These are phyloP conservation scores for Caretta caretta DNA, from an alignment of 2,113 vertebrate species.

Conservation along the genomic window DNA sequence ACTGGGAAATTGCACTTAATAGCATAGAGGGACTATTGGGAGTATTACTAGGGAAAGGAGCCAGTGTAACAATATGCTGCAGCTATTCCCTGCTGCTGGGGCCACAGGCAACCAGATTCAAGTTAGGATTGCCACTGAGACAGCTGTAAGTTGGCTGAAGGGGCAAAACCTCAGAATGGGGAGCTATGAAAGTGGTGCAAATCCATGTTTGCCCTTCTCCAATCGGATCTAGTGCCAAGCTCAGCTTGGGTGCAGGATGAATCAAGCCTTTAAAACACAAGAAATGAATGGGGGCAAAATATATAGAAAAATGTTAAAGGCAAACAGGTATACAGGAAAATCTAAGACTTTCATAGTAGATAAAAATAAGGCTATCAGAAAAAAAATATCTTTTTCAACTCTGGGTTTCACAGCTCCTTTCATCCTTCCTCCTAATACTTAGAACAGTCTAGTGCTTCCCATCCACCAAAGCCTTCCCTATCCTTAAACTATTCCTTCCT, in stretches of 20 bases:
- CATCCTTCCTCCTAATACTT: not conserved
- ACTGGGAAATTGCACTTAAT: not conserved
- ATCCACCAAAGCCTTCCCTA: not conserved
- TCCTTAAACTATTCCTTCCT: not conserved
- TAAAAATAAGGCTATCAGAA: not conserved
- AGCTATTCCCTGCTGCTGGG: not conserved
- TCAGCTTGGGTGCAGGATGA: not conserved
- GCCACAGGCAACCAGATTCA: not conserved
- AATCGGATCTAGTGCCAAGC: not conserved
- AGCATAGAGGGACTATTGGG: not conserved
- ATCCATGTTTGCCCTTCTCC: not conserved
- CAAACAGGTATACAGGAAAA: not conserved
- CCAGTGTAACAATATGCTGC: fast-evolving
- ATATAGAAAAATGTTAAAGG: not conserved
- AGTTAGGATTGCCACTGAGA: fast-evolving
- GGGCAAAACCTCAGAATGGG: not conserved
- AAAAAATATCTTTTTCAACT: not conserved
- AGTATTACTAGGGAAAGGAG: not conserved
- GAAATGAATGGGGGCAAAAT: not conserved
- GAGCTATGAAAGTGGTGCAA: not conserved
- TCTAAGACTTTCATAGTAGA: not conserved
- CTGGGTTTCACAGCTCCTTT: not conserved
- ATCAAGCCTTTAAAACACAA: not conserved
- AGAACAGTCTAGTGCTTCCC: not conserved
- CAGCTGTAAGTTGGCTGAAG: fast-evolving